Evolutionary conservation across 2,113 vertebrate species (phyloP).

Genomic region (Gallinago undulata): DNA sequence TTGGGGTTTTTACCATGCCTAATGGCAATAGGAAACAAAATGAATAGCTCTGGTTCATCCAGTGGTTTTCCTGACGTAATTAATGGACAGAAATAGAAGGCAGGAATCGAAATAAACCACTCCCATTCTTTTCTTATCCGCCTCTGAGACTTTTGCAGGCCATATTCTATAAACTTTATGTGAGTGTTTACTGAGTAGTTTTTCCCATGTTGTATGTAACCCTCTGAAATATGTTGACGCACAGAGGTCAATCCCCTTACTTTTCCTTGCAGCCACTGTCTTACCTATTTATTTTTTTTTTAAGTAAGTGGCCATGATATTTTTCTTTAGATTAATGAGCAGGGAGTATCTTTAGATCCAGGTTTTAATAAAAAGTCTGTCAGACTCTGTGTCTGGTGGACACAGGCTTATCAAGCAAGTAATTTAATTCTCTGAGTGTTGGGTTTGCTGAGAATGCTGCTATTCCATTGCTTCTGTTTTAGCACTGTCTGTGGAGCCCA

Average conservation of each 20-base stretch:
- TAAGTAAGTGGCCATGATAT: not conserved
- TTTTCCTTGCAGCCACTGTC: not conserved
- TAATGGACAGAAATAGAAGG: slow-evolving; percentile 52
- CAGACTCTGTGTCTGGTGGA: not conserved
- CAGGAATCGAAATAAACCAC: slow-evolving; percentile 55
- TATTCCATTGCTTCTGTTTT: not conserved
- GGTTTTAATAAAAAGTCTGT: not conserved
- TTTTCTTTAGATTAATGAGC: not conserved
- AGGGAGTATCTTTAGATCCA: not conserved
- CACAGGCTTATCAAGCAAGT: not conserved
- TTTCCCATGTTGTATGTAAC: slow-evolving; percentile 42
- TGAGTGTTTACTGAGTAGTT: slow-evolving; percentile 11
- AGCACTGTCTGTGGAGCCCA: not conserved
- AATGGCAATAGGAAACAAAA: slow-evolving; percentile 43
- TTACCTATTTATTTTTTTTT: not conserved
- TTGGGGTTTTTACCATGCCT: not conserved
- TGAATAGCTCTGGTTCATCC: slow-evolving; percentile 36
- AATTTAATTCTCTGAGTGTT: not conserved
- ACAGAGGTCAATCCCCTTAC: not conserved
- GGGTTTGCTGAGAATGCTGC: not conserved
- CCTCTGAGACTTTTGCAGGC: slow-evolving; percentile 20
- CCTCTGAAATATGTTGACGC: not conserved
- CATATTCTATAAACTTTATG: not conserved
- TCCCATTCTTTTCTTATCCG: slow-evolving; percentile 39
- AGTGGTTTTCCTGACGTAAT: slow-evolving; percentile 42